Conservation (phyloP, 2,888 invertebrate genomes). For the Iselma pallidipennis region DNA sequence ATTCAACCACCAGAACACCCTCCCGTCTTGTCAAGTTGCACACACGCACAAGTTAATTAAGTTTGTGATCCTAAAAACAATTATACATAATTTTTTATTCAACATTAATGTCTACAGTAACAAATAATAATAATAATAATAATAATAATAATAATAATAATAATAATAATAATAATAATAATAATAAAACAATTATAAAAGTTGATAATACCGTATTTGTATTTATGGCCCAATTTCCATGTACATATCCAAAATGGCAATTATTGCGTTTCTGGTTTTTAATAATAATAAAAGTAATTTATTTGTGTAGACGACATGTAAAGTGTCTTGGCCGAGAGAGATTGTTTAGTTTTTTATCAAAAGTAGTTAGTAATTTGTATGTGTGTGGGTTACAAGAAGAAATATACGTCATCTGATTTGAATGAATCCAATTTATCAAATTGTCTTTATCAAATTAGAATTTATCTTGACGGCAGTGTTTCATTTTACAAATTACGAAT, state of each 20-base stretch:
- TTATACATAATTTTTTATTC: no score
- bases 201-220: neutral
- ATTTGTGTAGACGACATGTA: neutral
- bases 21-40: neutral
- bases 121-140: no score
- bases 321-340: neutral
- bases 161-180: no score
- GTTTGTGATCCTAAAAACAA: no score
- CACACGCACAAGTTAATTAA: neutral
- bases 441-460: conserved; percentile 37
- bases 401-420: conserved; percentile 32
- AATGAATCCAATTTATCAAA: conserved; percentile 37
- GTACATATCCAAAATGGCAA: neutral
- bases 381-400: neutral
- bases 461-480: conserved; percentile 32
- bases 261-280: neutral
- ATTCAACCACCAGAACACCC: conserved; percentile 31
- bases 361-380: neutral
- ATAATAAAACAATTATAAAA: neutral
- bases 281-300: neutral
- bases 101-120: no score
- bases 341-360: no score
- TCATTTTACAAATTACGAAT: conserved; percentile 31
- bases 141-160: no score
- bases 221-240: neutral